A percentile compares a stretch with the other conserved stretches of the same genome.
Conservation (phyloP, 2,888 invertebrate genomes). For the Tromatobia lineatoria region DNA sequence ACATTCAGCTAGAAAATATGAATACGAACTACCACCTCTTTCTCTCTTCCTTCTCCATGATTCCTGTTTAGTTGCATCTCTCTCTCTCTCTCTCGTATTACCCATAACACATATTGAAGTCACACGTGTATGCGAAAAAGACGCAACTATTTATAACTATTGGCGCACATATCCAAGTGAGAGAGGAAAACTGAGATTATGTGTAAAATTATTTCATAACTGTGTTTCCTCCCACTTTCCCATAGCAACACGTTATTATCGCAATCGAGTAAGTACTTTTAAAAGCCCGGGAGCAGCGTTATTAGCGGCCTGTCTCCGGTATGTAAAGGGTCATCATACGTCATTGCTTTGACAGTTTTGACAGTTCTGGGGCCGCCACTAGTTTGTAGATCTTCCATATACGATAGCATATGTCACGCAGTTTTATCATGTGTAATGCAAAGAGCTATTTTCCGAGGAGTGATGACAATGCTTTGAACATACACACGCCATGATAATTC, state of each 20-base stretch:
- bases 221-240: background rate
- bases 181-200: background rate
- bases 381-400: background rate
- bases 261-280: background rate
- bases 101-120: no score
- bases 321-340: conserved; percentile 10
- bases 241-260: conserved; percentile 17
- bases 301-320: background rate
- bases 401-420: conserved; percentile 7
- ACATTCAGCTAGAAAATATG: no score
- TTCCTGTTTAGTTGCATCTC: no score
- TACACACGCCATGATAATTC: conserved; percentile 17
- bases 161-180: background rate
- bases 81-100: no score
- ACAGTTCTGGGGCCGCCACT: no score
- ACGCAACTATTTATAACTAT: no score
- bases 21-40: no score
- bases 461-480: background rate
- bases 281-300: background rate
- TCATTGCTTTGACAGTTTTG: conserved; percentile 33
- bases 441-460: conserved; percentile 8
- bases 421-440: background rate
- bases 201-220: background rate
- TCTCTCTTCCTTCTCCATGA: no score
- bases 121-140: background rate